These are phyloP conservation scores for Maconellicoccus hirsutus DNA, from an alignment of 1,140 invertebrate species.

Conservation along the genomic window DNA sequence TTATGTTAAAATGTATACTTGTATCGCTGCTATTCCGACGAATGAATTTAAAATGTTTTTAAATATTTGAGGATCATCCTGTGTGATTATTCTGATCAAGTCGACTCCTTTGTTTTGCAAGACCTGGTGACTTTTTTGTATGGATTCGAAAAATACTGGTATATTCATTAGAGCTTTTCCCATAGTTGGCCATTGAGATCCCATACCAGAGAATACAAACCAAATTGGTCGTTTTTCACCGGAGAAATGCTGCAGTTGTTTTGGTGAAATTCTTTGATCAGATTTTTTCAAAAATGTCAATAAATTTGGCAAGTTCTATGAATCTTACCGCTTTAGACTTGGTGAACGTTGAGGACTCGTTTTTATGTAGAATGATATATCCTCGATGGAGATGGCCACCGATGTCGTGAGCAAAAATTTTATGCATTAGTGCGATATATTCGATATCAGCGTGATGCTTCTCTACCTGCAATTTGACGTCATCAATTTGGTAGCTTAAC, in stretches of 20 bases:
- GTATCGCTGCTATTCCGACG: slow-evolving; percentile 64
- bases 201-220: slow-evolving; percentile 55
- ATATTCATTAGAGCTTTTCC: slow-evolving; percentile 43
- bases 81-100: slow-evolving; percentile 47
- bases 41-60: slow-evolving; percentile 52
- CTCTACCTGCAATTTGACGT: not conserved
- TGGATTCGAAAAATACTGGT: slow-evolving; percentile 43
- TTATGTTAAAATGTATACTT: too few species aligned
- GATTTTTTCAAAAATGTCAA: too few species aligned
- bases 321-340: not conserved
- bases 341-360: not conserved
- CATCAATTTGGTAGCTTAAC: not conserved
- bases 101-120: slow-evolving; percentile 46
- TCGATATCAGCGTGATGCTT: not conserved
- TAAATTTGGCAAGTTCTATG: too few species aligned
- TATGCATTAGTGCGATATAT: slow-evolving; percentile 34
- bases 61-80: slow-evolving; percentile 43
- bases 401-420: not conserved
- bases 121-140: slow-evolving; percentile 43
- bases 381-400: slow-evolving; percentile 43
- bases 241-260: slow-evolving; percentile 41
- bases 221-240: slow-evolving; percentile 44
- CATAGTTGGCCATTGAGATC: slow-evolving; percentile 51
- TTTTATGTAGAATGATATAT: slow-evolving; percentile 46
- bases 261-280: too few species aligned